Conservation (phyloP, 92 coral and sea anemone species). For the Scolanthus callimorphus region DNA sequence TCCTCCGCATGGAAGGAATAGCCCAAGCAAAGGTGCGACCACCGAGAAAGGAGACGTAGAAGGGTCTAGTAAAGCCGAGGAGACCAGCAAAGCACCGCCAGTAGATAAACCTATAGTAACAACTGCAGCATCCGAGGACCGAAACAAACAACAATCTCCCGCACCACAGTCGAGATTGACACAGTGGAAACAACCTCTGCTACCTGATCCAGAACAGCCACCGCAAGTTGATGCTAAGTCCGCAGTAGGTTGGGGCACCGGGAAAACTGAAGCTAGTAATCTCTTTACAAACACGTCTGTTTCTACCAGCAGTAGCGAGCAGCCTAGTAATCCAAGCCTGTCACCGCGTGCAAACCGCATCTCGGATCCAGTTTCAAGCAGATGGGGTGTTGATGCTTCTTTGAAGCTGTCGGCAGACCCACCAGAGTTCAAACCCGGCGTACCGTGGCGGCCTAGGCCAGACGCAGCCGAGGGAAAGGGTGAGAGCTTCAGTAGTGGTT, state of each 20-base stretch:
- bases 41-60: too few relatives aligned
- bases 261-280: neutral
- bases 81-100: conserved; percentile 33
- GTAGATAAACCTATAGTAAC: conserved; percentile 33
- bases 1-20: conserved; percentile 36
- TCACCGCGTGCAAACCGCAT: conserved; percentile 73
- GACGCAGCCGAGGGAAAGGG: conserved; percentile 22
- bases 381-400: conserved; percentile 99
- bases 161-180: conserved; percentile 92
- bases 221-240: neutral
- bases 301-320: conserved; percentile 16
- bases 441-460: conserved; percentile 91
- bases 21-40: neutral
- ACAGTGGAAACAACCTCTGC: conserved; percentile 90
- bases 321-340: conserved; percentile 25
- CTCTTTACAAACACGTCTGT: conserved; percentile 41
- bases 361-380: conserved; percentile 93
- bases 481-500: conserved; percentile 18
- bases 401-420: conserved; percentile 97
- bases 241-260: neutral
- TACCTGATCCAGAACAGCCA: conserved; percentile 60
- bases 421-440: conserved; percentile 98
- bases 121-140: conserved; percentile 51
- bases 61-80: conserved; percentile 35
- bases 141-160: conserved; percentile 73